These are phyloP conservation scores for Heterochromis multidens DNA, from an alignment of 2,113 vertebrate genomes.

Conservation along the genomic window DNA sequence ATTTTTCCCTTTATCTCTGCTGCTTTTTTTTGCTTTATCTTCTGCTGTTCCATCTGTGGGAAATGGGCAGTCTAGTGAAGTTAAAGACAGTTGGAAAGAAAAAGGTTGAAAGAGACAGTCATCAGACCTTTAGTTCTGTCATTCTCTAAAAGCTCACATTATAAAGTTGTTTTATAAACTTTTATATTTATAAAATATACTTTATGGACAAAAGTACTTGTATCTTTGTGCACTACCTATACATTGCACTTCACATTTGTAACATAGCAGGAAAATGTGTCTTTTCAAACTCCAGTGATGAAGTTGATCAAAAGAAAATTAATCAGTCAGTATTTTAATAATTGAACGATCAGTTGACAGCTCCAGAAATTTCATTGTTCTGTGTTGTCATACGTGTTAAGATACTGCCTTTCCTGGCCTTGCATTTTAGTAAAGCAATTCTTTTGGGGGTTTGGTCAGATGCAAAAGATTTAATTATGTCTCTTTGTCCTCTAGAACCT, in stretches of 20 bases:
- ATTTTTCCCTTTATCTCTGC: constrained; percentile 24
- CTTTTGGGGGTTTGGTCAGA: neutral
- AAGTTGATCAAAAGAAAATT: neutral
- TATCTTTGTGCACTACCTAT: rapidly evolving
- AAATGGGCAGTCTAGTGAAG: neutral
- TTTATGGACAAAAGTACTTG: neutral
- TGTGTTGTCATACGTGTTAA: neutral
- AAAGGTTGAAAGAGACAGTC: neutral
- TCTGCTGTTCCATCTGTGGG: constrained; percentile 16
- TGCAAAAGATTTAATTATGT: neutral
- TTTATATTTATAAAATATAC: neutral
- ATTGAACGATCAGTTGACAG: neutral
- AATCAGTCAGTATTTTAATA: neutral
- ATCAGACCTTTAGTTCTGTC: neutral
- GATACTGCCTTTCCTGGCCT: neutral
- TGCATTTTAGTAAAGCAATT: neutral
- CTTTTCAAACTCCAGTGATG: neutral
- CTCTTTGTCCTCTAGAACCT: neutral
- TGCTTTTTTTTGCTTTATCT: constrained; percentile 14
- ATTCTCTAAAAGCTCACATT: neutral
- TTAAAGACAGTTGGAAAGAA: neutral
- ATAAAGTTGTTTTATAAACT: constrained; percentile 10
- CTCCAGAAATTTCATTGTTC: neutral
- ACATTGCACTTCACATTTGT: neutral
- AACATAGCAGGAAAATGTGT: neutral